A percentile compares a stretch with the other conserved stretches of the same genome.
These are phyloP conservation scores for Muscicapa adusta DNA, from an alignment of 2,113 vertebrate genomes.

Conservation along the genomic window DNA sequence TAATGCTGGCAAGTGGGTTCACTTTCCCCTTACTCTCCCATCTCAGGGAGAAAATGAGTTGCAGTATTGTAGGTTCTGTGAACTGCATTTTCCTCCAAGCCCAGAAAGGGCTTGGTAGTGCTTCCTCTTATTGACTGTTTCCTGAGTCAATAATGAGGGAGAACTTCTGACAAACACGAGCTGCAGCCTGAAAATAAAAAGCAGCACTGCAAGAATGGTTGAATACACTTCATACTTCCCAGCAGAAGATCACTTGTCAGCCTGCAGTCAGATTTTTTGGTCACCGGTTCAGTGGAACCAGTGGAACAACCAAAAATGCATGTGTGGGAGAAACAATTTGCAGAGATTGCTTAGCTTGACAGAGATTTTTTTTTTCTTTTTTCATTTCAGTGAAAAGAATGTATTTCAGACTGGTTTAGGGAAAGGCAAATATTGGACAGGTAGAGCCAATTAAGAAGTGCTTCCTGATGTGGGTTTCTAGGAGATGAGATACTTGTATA, in stretches of 20 bases:
- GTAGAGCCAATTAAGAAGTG: not conserved
- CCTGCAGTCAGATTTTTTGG: not conserved
- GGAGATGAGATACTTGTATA: not conserved
- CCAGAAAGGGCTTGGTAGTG: not conserved
- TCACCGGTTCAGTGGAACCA: not conserved
- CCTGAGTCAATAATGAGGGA: not conserved
- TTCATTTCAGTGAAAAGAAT: not conserved
- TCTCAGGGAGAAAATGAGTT: not conserved
- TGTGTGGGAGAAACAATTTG: not conserved
- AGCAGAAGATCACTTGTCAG: not conserved
- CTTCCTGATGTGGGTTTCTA: not conserved
- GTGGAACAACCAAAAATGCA: not conserved
- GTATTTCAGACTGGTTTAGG: not conserved
- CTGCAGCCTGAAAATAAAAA: not conserved
- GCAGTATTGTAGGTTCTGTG: not conserved
- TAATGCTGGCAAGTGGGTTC: not conserved
- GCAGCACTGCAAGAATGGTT: not conserved
- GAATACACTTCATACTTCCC: not conserved
- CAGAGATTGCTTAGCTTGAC: not conserved
- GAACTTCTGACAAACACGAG: not conserved
- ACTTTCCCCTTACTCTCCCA: not conserved
- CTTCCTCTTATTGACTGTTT: not conserved
- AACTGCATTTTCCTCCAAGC: not conserved
- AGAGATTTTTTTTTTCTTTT: not conserved
- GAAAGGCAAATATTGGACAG: not conserved